Conservation (phyloP, 2,797 vertebrate species). For the Neopelma chrysocephalum region DNA sequence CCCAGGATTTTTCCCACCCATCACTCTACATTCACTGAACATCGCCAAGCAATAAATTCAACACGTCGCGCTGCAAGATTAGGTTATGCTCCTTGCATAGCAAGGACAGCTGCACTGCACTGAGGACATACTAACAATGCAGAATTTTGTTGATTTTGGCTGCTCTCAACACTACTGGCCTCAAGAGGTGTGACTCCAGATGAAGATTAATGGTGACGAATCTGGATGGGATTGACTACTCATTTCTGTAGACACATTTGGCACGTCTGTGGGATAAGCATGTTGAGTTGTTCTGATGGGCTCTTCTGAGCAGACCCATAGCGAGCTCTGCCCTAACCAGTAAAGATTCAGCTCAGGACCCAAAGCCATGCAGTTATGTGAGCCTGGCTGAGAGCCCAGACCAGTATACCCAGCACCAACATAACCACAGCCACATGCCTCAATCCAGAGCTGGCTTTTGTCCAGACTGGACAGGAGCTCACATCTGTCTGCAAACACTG, state of each 20-base stretch:
- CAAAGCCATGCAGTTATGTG: background rate
- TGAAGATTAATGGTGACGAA: conserved; percentile 8
- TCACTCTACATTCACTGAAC: background rate
- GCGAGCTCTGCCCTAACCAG: background rate
- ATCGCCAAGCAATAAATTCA: conserved; percentile 27
- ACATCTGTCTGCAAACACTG: background rate
- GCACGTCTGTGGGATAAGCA: background rate
- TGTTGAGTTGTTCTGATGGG: background rate
- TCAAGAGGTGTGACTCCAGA: conserved; percentile 21
- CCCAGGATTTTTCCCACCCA: conserved; percentile 33
- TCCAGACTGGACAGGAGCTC: background rate
- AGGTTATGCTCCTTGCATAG: conserved; percentile 47
- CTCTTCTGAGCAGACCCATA: background rate
- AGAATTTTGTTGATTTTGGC: conserved; percentile 59
- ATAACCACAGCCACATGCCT: background rate
- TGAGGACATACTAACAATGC: background rate
- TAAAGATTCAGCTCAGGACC: background rate
- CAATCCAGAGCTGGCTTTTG: background rate
- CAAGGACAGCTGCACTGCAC: conserved; percentile 62
- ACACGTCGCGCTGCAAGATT: background rate
- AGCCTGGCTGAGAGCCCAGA: background rate
- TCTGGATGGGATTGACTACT: background rate
- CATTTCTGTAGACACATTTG: background rate
- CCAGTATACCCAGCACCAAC: background rate
- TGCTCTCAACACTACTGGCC: conserved; percentile 30